Evolutionary conservation across 2,888 invertebrate species (phyloP).

Genomic region (Anticlea derivata): DNA sequence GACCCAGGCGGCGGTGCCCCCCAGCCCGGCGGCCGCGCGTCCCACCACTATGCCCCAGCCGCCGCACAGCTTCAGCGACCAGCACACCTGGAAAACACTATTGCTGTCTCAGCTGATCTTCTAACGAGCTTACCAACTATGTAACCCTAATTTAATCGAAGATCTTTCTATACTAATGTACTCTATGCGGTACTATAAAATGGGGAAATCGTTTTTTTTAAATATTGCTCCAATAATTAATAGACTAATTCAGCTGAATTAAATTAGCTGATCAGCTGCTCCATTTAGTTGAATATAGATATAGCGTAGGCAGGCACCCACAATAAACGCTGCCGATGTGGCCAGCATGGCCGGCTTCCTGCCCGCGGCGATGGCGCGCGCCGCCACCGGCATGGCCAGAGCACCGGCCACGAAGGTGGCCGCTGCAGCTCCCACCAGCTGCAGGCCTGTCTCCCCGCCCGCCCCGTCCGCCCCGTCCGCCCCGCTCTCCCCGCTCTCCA

Average conservation of each 20-base stretch:
- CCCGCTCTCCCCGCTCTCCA: slow-evolving; percentile 53
- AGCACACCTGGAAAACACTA: slow-evolving; percentile 52
- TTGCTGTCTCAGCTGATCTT: too few relatives aligned
- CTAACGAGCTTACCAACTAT: too few relatives aligned
- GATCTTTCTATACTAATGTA: too few relatives aligned
- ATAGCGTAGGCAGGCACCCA: slow-evolving; percentile 37
- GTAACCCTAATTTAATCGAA: too few relatives aligned
- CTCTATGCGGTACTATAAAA: too few relatives aligned
- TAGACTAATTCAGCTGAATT: too few relatives aligned
- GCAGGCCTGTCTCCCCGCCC: slow-evolving; percentile 20
- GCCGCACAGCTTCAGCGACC: slow-evolving; percentile 62
- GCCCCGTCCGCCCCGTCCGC: slow-evolving; percentile 32
- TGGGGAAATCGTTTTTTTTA: too few relatives aligned
- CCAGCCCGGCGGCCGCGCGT: slow-evolving; percentile 61
- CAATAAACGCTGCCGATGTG: slow-evolving; percentile 57
- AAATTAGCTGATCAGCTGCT: too few relatives aligned
- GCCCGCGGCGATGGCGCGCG: slow-evolving; percentile 50
- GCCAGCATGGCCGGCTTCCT: slow-evolving; percentile 57
- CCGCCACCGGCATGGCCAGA: slow-evolving; percentile 59
- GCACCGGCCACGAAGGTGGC: slow-evolving; percentile 52
- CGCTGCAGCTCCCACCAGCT: slow-evolving; percentile 47
- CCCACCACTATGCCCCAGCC: slow-evolving; percentile 58
- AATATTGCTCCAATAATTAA: too few relatives aligned
- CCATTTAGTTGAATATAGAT: too few relatives aligned
- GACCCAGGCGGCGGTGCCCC: slow-evolving; percentile 65